These are phyloP conservation scores for Scaptomyza tumidula DNA, from an alignment of 2,888 invertebrate species.

Conservation along the genomic window DNA sequence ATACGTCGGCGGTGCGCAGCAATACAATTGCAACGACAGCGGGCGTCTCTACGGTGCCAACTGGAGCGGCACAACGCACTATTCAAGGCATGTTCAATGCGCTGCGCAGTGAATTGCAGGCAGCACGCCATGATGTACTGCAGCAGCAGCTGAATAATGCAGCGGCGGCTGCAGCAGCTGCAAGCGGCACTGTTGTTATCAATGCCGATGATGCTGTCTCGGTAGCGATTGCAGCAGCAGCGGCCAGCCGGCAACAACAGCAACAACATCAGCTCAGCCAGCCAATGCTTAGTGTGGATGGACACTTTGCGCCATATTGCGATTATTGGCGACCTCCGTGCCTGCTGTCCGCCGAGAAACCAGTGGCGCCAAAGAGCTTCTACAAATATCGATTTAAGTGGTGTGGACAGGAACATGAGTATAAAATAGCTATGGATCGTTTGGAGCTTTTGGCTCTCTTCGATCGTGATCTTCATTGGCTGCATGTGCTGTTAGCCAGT, in stretches of 20 bases:
- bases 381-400: constrained; percentile 84
- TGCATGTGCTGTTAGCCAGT: constrained; percentile 91
- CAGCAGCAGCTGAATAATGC: constrained; percentile 62
- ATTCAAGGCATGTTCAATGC: constrained; percentile 81
- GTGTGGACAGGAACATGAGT: constrained; percentile 81
- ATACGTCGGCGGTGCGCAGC: neutral
- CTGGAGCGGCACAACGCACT: constrained; percentile 62
- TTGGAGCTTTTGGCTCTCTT: constrained; percentile 95
- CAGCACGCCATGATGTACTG: constrained; percentile 57
- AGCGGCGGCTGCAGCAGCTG: neutral
- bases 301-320: constrained; percentile 81
- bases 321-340: constrained; percentile 84
- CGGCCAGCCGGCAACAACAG: constrained; percentile 15
- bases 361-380: constrained; percentile 82
- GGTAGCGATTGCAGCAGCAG: constrained; percentile 33
- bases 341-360: constrained; percentile 81
- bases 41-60: neutral
- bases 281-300: constrained; percentile 82
- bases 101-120: constrained; percentile 73
- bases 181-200: constrained; percentile 13
- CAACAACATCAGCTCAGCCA: constrained; percentile 59
- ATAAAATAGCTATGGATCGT: constrained; percentile 95
- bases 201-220: constrained; percentile 32
- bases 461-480: constrained; percentile 93
- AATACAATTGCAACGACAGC: neutral